phyloP scores from a whole-genome alignment of 2,888 invertebrate genomes.

The Apodemia mormo region DNA sequence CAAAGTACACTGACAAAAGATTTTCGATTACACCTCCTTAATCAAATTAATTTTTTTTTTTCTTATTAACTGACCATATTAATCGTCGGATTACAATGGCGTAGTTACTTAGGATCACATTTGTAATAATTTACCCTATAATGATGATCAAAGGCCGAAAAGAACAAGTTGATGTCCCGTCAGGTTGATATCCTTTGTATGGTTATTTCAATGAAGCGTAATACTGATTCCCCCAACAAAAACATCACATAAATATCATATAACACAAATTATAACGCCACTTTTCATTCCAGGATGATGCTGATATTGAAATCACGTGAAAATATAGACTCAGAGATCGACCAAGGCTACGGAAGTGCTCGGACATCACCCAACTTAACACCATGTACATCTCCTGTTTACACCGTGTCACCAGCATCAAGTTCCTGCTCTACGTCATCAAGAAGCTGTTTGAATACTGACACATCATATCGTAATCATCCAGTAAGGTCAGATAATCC shows the following conservation, averaged over 20 bases:
- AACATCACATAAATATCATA: background rate
- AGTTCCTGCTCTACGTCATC: constrained; percentile 56
- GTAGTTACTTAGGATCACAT: no score
- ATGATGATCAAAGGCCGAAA: constrained; percentile 68
- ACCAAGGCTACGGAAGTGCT: constrained; percentile 71
- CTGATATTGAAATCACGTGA: constrained; percentile 66
- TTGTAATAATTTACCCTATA: constrained; percentile 27
- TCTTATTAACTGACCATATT: no score
- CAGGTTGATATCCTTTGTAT: constrained; percentile 50
- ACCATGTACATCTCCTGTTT: constrained; percentile 59
- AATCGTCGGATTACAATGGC: no score
- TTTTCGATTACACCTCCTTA: no score
- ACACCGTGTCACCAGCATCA: constrained; percentile 55
- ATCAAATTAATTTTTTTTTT: no score
- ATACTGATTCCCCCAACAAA: constrained; percentile 32
- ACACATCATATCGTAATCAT: constrained; percentile 51
- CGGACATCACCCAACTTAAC: constrained; percentile 64
- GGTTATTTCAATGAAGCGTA: constrained; percentile 73
- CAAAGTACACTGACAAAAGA: no score
- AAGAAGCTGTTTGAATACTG: constrained; percentile 44
- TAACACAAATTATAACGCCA: background rate
- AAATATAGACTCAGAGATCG: constrained; percentile 53
- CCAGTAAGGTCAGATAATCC: constrained; percentile 40
- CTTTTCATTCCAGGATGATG: constrained; percentile 65
- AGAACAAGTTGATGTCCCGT: constrained; percentile 66